These are phyloP conservation scores for Ageneiosus marmoratus DNA, from an alignment of 2,113 vertebrate genomes.

Conservation along the genomic window DNA sequence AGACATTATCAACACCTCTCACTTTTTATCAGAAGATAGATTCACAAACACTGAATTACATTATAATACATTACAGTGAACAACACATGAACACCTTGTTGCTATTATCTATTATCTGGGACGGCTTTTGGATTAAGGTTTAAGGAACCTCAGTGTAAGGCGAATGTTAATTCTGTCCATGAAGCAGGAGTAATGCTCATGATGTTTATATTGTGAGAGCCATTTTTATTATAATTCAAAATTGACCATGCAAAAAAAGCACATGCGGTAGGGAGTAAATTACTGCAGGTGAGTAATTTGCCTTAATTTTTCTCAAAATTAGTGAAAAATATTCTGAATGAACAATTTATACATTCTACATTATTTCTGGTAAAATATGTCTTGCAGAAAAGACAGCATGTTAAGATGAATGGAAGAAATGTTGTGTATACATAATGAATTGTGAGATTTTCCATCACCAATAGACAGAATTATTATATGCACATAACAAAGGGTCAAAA, in stretches of 20 bases:
- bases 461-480: neutral
- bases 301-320: neutral
- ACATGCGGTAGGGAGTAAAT: neutral
- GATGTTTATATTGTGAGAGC: neutral
- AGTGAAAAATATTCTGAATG: neutral
- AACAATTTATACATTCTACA: no score
- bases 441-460: neutral
- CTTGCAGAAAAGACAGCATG: no score
- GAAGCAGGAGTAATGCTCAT: neutral
- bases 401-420: neutral
- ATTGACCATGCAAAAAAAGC: no score
- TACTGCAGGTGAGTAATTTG: neutral
- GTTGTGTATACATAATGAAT: neutral
- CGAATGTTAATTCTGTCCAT: neutral
- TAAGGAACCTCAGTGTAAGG: neutral
- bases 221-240: neutral
- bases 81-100: neutral
- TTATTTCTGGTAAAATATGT: no score
- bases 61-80: neutral
- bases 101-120: neutral
- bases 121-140: neutral
- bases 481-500: no score
- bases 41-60: neutral
- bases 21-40: neutral
- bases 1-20: neutral